A percentile compares a stretch with the other conserved stretches of the same genome.
phyloP scores from a whole-genome alignment of 1,140 invertebrate genomes.

The Diabrotica virgifera region DNA sequence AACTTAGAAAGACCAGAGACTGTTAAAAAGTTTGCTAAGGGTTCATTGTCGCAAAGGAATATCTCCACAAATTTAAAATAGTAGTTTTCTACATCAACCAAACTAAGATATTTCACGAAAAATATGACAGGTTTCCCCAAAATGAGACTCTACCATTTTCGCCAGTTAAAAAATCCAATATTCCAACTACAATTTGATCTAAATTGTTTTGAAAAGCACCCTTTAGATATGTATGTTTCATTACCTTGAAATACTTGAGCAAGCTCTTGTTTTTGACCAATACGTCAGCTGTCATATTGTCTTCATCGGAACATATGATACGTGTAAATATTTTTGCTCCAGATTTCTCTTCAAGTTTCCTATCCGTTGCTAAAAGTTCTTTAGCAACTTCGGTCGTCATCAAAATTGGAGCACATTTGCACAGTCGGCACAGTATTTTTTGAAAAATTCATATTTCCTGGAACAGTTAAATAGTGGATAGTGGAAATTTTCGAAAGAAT shows the following conservation, averaged over 20 bases:
- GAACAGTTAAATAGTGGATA: constrained; percentile 43
- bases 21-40: constrained; percentile 26
- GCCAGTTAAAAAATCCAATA: no score
- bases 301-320: constrained; percentile 23
- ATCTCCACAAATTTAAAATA: constrained; percentile 31
- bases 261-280: constrained; percentile 21
- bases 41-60: constrained; percentile 24
- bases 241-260: constrained; percentile 18
- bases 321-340: constrained; percentile 31
- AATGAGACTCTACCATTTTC: constrained; percentile 18
- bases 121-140: constrained; percentile 30
- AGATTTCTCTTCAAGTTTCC: constrained; percentile 41
- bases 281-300: constrained; percentile 27
- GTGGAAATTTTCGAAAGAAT: constrained; percentile 38
- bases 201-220: no score
- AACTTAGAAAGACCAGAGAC: constrained; percentile 50
- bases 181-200: no score
- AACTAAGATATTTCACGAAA: constrained; percentile 17
- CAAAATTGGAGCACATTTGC: constrained; percentile 47
- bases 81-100: constrained; percentile 24
- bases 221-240: constrained; percentile 29
- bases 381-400: constrained; percentile 37
- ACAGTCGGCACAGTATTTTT: constrained; percentile 45
- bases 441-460: no score
- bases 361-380: constrained; percentile 37